Evolutionary conservation across 2,113 vertebrate genomes (phyloP).

Genomic region (Gorsachius goisagi): DNA sequence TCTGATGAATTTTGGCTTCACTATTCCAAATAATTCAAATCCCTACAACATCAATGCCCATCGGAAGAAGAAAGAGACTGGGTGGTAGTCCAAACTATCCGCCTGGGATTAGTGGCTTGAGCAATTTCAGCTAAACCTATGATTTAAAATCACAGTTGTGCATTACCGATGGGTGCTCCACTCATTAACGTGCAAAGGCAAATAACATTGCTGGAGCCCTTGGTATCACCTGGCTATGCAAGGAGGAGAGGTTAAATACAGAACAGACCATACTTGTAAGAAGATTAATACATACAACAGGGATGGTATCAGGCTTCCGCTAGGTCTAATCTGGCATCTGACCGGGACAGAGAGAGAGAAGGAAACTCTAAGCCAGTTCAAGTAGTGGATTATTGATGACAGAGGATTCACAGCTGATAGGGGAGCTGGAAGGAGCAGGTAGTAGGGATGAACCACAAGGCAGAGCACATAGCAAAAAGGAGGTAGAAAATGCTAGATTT

Average conservation of each 20-base stretch:
- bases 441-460: background rate
- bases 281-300: constrained; percentile 43
- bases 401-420: constrained; percentile 37
- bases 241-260: constrained; percentile 49
- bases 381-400: constrained; percentile 50
- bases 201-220: background rate
- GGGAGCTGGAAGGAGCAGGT: background rate
- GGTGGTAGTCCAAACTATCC: background rate
- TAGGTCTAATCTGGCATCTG: constrained; percentile 51
- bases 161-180: background rate
- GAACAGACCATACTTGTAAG: constrained; percentile 35
- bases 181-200: background rate
- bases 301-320: constrained; percentile 38
- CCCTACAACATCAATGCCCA: background rate
- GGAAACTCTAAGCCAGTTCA: constrained; percentile 52
- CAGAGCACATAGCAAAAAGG: background rate
- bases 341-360: constrained; percentile 33
- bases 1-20: background rate
- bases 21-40: background rate
- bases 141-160: background rate
- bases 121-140: background rate
- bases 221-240: background rate
- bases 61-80: background rate
- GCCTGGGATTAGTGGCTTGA: background rate
- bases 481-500: background rate